phyloP scores from a whole-genome alignment of 2,797 vertebrate species.

The Propithecus perrieri region DNA sequence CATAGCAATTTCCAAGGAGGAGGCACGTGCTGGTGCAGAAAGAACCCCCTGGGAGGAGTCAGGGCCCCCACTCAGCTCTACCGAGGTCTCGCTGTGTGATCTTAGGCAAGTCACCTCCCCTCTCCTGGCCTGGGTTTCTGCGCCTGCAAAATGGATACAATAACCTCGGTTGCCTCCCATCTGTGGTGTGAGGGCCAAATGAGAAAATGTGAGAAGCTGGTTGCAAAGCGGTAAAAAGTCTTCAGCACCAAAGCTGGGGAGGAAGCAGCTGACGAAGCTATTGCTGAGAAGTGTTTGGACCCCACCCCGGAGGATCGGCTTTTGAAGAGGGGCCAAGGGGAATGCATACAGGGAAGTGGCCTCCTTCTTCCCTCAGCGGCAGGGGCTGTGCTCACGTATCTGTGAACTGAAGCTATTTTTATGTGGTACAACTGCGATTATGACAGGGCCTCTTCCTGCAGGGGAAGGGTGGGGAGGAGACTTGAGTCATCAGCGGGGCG shows the following conservation, averaged over 20 bases:
- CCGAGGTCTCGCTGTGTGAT: not conserved
- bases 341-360: not conserved
- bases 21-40: not conserved
- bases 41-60: not conserved
- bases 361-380: not conserved
- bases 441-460: conserved; percentile 60
- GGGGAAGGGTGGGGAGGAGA: conserved; percentile 35
- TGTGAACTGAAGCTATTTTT: conserved; percentile 54
- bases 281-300: not conserved
- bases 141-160: not conserved
- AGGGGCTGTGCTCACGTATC: not conserved
- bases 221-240: not conserved
- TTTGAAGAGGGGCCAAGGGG: not conserved
- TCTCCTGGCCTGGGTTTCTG: not conserved
- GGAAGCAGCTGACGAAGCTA: not conserved
- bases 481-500: conserved; percentile 49
- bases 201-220: not conserved
- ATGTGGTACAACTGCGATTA: not conserved
- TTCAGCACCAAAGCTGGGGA: not conserved
- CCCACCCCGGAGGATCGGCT: not conserved
- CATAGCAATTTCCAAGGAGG: not conserved
- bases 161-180: not conserved
- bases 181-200: not conserved
- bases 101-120: not conserved
- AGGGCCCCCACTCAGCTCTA: not conserved